These are phyloP conservation scores for Chlamydotis undulata DNA, from an alignment of 2,113 vertebrate species.

Conservation along the genomic window DNA sequence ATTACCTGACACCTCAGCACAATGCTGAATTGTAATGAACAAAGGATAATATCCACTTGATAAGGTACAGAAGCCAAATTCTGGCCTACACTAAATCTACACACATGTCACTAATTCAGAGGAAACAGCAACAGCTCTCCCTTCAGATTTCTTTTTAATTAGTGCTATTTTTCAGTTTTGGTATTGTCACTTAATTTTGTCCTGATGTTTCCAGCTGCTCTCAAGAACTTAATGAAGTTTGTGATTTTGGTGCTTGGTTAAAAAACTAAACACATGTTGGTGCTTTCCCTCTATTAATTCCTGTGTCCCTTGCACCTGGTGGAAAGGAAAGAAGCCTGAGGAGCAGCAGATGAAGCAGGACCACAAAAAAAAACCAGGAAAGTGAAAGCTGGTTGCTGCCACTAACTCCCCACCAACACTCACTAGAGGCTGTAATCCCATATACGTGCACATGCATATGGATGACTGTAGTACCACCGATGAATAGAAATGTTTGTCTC, in stretches of 20 bases:
- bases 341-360: constrained; percentile 51
- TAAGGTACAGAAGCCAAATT: neutral
- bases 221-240: constrained; percentile 8
- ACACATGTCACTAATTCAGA: neutral
- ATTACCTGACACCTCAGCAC: neutral
- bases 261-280: neutral
- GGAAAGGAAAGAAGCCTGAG: constrained; percentile 26
- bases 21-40: neutral
- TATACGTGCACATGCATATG: constrained; percentile 63
- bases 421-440: constrained; percentile 51
- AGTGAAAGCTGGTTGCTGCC: neutral
- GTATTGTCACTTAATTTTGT: constrained; percentile 10
- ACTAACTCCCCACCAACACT: constrained; percentile 17
- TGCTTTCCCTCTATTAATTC: neutral
- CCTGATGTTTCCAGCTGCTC: neutral
- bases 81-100: neutral
- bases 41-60: neutral
- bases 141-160: neutral
- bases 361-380: constrained; percentile 2
- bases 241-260: neutral
- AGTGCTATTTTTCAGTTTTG: neutral
- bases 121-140: neutral
- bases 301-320: neutral
- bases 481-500: constrained; percentile 67
- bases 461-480: constrained; percentile 33